Conservation (phyloP, 1,140 invertebrate genomes). For the honey bee (Apis mellifera) region DNA sequence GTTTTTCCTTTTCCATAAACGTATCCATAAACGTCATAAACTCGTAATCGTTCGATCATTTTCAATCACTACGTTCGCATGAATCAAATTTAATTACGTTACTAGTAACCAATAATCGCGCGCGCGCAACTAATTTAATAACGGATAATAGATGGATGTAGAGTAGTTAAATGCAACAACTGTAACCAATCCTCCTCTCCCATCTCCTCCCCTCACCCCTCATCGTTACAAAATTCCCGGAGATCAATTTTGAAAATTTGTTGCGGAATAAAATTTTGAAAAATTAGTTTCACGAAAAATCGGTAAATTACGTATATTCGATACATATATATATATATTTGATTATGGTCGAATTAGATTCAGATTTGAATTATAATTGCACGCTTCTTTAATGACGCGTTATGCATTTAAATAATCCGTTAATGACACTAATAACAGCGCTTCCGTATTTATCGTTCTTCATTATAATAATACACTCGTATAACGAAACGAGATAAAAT, state of each 20-base stretch:
- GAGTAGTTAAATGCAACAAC: background rate
- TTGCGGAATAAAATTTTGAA: background rate
- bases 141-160: background rate
- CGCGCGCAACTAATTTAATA: background rate
- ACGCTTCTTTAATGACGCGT: background rate
- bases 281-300: too few species aligned
- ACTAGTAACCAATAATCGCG: background rate
- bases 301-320: too few species aligned
- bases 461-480: slow-evolving; percentile 3
- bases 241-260: background rate
- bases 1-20: background rate
- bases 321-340: too few species aligned
- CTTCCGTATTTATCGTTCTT: background rate
- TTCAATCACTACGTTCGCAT: background rate
- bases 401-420: background rate
- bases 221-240: background rate
- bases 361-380: too few species aligned
- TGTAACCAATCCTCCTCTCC: background rate
- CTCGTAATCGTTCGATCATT: background rate
- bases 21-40: background rate
- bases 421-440: background rate
- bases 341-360: too few species aligned
- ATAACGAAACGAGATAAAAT: slow-evolving; percentile 13
- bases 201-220: too few species aligned
- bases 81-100: background rate